phyloP scores from a whole-genome alignment of 2,888 invertebrate genomes.

The Adela reaumurella region DNA sequence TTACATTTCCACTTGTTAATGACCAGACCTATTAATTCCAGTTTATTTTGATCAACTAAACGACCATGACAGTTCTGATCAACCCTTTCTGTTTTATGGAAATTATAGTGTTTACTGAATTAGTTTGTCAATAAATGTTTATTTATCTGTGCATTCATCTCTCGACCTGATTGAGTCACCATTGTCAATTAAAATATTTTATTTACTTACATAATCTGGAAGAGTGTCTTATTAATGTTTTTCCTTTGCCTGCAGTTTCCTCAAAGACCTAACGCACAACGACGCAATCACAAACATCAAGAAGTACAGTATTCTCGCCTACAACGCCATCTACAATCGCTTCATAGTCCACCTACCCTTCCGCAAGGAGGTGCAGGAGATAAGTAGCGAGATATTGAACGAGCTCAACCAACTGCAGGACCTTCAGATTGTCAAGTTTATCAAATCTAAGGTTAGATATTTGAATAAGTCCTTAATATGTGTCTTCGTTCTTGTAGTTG shows the following conservation, averaged over 20 bases:
- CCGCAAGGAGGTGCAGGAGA: slow-evolving; percentile 61
- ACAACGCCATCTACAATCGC: slow-evolving; percentile 63
- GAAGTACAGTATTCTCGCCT: slow-evolving; percentile 67
- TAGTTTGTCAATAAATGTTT: too few relatives aligned
- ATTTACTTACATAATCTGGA: background rate
- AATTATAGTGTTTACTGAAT: too few relatives aligned
- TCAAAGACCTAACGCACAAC: slow-evolving; percentile 72
- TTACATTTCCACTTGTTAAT: too few relatives aligned
- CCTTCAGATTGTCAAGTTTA: slow-evolving; percentile 29
- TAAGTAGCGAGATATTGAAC: slow-evolving; percentile 58
- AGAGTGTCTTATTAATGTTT: too few relatives aligned
- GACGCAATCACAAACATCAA: slow-evolving; percentile 74
- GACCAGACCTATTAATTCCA: too few relatives aligned
- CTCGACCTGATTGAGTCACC: background rate
- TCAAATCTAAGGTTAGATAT: slow-evolving; percentile 11
- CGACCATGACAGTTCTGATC: too few relatives aligned
- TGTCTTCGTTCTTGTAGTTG: too few relatives aligned
- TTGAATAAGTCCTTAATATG: too few relatives aligned
- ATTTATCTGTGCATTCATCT: too few relatives aligned
- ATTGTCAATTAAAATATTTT: background rate
- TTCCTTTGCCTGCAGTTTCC: slow-evolving; percentile 60
- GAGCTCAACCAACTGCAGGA: slow-evolving; percentile 56
- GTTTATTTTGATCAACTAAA: too few relatives aligned
- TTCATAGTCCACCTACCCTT: slow-evolving; percentile 66
- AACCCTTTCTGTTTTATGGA: too few relatives aligned